A percentile compares a stretch with the other conserved stretches of the same genome.
Evolutionary conservation across 1,140 invertebrate genomes (phyloP).

Genomic region (Rhopalosiphum maidis): DNA sequence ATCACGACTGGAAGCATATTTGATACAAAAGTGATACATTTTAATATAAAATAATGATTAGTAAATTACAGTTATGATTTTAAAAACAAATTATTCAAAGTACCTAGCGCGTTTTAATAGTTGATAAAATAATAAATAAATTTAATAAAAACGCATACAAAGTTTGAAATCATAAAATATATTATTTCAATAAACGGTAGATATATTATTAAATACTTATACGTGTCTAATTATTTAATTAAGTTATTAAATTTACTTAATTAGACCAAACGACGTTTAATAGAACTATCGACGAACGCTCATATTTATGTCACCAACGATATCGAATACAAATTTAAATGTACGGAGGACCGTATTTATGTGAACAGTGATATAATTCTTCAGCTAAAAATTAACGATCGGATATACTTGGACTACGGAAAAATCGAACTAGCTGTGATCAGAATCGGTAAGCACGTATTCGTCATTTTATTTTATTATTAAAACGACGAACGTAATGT

Average conservation of each 20-base stretch:
- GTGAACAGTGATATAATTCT: neutral
- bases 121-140: neutral
- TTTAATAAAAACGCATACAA: neutral
- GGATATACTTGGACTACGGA: conserved; percentile 31
- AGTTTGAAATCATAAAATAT: neutral
- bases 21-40: neutral
- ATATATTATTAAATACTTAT: neutral
- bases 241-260: neutral
- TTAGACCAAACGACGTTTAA: neutral
- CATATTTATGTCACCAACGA: conserved; percentile 41
- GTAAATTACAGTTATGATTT: neutral
- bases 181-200: neutral
- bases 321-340: neutral
- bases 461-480: neutral
- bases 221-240: neutral
- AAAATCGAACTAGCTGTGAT: conserved; percentile 40
- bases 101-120: neutral
- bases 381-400: neutral
- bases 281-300: neutral
- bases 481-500: neutral
- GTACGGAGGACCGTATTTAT: conserved; percentile 38
- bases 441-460: neutral
- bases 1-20: neutral
- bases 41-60: neutral
- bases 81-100: neutral